Conservation (phyloP, 2,888 invertebrate genomes). For the Abrostola tripartita region DNA sequence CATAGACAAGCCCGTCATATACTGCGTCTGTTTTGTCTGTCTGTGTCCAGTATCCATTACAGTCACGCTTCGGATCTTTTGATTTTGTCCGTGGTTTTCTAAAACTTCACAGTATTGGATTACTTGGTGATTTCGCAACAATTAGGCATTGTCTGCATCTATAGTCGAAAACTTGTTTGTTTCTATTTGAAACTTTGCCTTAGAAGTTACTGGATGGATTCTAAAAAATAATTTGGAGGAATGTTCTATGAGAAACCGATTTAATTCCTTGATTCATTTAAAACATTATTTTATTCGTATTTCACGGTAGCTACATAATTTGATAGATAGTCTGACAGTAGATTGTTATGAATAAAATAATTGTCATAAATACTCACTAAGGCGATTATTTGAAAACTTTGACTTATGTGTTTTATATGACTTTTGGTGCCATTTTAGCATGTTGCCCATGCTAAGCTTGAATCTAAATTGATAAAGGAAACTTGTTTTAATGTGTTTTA, state of each 20-base stretch:
- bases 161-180: not conserved
- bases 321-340: not conserved
- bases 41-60: constrained; percentile 42
- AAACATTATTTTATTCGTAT: no score
- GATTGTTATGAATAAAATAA: no score
- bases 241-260: no score
- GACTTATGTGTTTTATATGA: no score
- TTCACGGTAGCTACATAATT: no score
- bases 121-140: constrained; percentile 50
- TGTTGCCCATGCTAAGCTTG: no score
- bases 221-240: not conserved
- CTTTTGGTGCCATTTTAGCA: no score
- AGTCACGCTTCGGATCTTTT: constrained; percentile 52
- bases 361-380: no score
- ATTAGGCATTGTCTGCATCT: constrained; percentile 33
- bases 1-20: constrained; percentile 13
- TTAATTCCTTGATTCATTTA: no score
- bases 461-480: no score
- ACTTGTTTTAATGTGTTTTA: no score
- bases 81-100: constrained; percentile 51
- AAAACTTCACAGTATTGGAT: constrained; percentile 47
- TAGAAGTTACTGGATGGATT: not conserved
- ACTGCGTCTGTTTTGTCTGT: constrained; percentile 20
- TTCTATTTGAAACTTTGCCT: not conserved
- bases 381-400: no score